These are phyloP conservation scores for Alligator sinensis DNA, from an alignment of 2,113 vertebrate species.

Conservation along the genomic window DNA sequence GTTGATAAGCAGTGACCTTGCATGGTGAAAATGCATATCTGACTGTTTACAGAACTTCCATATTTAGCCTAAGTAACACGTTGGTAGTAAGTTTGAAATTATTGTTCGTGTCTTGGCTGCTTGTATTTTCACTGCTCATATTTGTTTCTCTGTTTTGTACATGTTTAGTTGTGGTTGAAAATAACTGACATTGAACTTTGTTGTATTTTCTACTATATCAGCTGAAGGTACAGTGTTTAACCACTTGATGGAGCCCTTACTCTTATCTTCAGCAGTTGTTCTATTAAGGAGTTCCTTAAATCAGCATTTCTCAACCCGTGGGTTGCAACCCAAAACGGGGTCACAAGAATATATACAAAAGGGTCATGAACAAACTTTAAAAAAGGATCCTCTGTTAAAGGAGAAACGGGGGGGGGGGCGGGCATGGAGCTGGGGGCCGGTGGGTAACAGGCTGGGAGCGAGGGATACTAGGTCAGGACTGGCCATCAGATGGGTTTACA, in stretches of 20 bases:
- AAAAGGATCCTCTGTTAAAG: too few relatives aligned
- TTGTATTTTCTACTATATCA: not conserved
- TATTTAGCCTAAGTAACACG: not conserved
- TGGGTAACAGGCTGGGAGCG: too few relatives aligned
- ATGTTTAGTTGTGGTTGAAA: not conserved
- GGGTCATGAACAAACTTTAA: too few relatives aligned
- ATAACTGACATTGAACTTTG: not conserved
- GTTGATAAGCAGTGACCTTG: not conserved
- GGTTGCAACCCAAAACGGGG: too few relatives aligned
- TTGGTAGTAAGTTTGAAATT: not conserved
- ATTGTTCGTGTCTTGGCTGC: not conserved
- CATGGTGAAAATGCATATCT: not conserved
- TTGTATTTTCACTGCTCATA: not conserved
- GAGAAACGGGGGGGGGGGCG: too few relatives aligned
- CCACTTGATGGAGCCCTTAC: constrained; percentile 69
- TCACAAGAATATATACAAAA: too few relatives aligned
- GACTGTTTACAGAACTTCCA: not conserved
- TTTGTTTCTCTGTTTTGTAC: not conserved
- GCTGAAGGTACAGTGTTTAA: rapidly evolving
- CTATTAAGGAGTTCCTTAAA: not conserved
- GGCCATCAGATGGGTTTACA: too few relatives aligned
- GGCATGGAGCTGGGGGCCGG: too few relatives aligned
- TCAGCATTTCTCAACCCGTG: not conserved
- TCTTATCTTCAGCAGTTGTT: not conserved
- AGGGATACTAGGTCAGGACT: too few relatives aligned